Evolutionary conservation across 1,140 invertebrate species (phyloP).

Genomic region (Spodoptera litura): DNA sequence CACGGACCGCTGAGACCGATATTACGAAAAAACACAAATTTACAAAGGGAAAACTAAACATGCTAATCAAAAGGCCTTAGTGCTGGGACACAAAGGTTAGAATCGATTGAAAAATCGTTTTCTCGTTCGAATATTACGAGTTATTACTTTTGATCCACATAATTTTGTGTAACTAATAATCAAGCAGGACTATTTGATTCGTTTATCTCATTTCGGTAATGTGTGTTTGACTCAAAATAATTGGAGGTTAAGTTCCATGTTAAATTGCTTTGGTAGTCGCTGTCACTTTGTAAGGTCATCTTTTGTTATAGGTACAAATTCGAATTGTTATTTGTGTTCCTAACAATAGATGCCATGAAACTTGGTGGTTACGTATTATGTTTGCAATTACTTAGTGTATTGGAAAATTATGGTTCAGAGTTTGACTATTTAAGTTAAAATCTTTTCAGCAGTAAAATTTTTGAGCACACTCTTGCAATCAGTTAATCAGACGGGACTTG

Average conservation of each 20-base stretch:
- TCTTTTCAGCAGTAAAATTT: no score
- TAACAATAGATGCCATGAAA: not conserved
- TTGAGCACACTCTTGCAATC: no score
- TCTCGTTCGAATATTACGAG: slow-evolving; percentile 9
- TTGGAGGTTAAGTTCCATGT: slow-evolving; percentile 57
- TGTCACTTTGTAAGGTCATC: slow-evolving; percentile 50
- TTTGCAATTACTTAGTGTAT: no score
- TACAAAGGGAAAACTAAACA: slow-evolving; percentile 43
- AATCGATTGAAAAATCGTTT: slow-evolving; percentile 47
- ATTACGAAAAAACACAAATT: slow-evolving; percentile 57
- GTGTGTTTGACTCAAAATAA: slow-evolving; percentile 66
- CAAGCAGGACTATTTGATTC: slow-evolving; percentile 64
- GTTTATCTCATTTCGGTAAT: slow-evolving; percentile 71
- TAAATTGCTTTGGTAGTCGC: slow-evolving; percentile 62
- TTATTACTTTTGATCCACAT: slow-evolving; percentile 56
- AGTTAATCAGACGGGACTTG: no score
- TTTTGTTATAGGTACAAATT: slow-evolving; percentile 39
- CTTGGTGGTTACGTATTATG: no score
- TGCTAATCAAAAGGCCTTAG: slow-evolving; percentile 26
- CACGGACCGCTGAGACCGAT: slow-evolving; percentile 61
- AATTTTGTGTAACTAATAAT: slow-evolving; percentile 75
- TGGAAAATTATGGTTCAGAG: no score
- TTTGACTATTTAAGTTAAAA: no score
- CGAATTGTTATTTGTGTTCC: slow-evolving; percentile 1
- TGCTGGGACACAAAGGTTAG: slow-evolving; percentile 43